Evolutionary conservation across 2,888 invertebrate genomes (phyloP).

Genomic region (Phyllotreta striolata): DNA sequence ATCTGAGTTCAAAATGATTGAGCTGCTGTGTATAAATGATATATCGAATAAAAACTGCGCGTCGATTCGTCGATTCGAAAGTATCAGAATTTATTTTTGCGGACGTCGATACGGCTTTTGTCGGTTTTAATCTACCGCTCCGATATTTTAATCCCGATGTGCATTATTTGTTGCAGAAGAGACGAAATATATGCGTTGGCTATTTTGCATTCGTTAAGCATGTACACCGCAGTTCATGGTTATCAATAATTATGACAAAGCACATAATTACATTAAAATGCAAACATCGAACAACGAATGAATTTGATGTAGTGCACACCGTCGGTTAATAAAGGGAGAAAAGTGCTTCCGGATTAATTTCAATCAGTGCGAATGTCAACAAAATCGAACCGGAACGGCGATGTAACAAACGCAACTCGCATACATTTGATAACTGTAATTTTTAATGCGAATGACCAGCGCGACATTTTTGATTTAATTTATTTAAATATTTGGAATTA

Average conservation of each 20-base stretch:
- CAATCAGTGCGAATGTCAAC: constrained; percentile 5
- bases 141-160: constrained; percentile 2
- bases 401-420: too few species aligned
- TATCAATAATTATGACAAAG: constrained; percentile 34
- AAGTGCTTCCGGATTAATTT: constrained; percentile 14
- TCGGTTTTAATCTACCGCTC: neutral
- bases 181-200: constrained; percentile 1
- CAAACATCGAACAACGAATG: constrained; percentile 17
- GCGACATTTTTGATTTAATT: too few species aligned
- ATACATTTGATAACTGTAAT: too few species aligned
- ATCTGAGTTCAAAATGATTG: too few species aligned
- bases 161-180: constrained; percentile 4
- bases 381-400: neutral
- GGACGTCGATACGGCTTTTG: neutral
- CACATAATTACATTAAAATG: constrained; percentile 35
- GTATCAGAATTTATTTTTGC: too few species aligned
- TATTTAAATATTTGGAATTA: too few species aligned
- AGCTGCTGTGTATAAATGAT: too few species aligned
- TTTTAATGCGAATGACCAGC: too few species aligned
- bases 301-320: constrained; percentile 12
- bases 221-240: constrained; percentile 6
- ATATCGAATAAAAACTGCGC: too few species aligned
- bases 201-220: constrained; percentile 27
- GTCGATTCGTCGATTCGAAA: too few species aligned
- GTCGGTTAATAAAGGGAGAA: neutral